A percentile compares a stretch with the other conserved stretches of the same genome.
Evolutionary conservation across 1,140 invertebrate genomes (phyloP).

Genomic region (Hylaeus volcanicus): DNA sequence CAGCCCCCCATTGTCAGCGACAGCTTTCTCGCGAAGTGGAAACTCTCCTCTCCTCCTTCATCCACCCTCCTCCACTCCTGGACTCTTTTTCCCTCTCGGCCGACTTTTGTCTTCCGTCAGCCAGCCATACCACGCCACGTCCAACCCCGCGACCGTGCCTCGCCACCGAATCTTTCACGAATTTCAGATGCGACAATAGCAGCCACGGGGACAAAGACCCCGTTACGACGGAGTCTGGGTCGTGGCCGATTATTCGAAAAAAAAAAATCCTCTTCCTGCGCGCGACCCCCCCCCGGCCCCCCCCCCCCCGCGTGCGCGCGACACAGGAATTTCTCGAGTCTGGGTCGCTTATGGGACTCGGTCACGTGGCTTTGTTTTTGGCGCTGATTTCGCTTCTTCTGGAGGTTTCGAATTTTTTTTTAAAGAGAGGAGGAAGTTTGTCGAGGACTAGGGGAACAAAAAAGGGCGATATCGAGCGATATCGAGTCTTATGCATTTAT

Average conservation of each 20-base stretch:
- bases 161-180: constrained; percentile 38
- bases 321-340: neutral
- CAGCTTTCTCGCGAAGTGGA: constrained; percentile 60
- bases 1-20: constrained; percentile 54
- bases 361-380: no score
- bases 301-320: no score
- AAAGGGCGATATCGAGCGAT: no score
- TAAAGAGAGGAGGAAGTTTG: no score
- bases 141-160: neutral
- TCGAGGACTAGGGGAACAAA: no score
- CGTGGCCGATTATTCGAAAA: constrained; percentile 43
- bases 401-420: no score
- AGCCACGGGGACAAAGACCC: constrained; percentile 22
- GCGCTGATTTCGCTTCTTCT: no score
- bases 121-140: neutral
- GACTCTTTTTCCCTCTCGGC: constrained; percentile 21
- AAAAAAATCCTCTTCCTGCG: constrained; percentile 7
- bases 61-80: neutral
- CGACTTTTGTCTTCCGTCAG: constrained; percentile 43
- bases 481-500: no score
- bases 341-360: neutral
- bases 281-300: neutral
- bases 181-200: constrained; percentile 46
- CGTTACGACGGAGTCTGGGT: constrained; percentile 25
- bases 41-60: constrained; percentile 12